Evolutionary conservation across 2,888 invertebrate species (phyloP), one percentile per base, ranked within the genome.

Genomic region (Podotricha telesiphe): DNA sequence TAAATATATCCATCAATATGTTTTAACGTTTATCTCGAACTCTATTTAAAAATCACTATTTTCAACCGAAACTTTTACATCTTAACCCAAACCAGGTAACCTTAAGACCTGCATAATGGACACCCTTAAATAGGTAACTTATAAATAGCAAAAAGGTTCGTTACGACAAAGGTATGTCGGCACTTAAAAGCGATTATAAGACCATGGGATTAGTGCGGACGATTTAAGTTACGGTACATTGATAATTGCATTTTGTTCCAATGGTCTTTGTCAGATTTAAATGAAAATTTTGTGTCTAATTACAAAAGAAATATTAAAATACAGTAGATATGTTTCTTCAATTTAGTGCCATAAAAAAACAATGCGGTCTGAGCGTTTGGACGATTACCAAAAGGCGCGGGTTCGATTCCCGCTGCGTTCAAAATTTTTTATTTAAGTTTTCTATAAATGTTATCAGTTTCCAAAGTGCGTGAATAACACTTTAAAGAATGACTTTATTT

Each of bases 81-180:
- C 61, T 62, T 47, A 65, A 53, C 69, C 67, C 58, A 63, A 66
- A 45, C 42, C 74, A 74, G 74, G 74, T 74, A 74, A 72, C 69
- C 64, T 65, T 71, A 65, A 69, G 67, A 50, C 59, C 55, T 70
- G 45, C 66, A 72, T 68, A 72, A 73, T 75, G 68, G 67, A 34
- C 47, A 47, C 37, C 61, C 64, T 58, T 65, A 67, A 67, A 70
- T 67, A 65, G 73, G 51, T 67, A 48, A 66, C 67, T 65, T 66
- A 45, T 51, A 47, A 62, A 62, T 48, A 48, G 48, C 62, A 50
- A 48, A 62, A 62, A 48, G 48, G 34, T 47, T 48, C 62, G 47
- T 47, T 50, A 50, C 47, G 47, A 47, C 62, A 62, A 62, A 48
- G 47, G 34, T 19, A 47, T 42, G 28, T 48, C 48, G 62, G 62